Conservation (phyloP, 2,888 invertebrate species). For the Nephrotoma flavescens region DNA sequence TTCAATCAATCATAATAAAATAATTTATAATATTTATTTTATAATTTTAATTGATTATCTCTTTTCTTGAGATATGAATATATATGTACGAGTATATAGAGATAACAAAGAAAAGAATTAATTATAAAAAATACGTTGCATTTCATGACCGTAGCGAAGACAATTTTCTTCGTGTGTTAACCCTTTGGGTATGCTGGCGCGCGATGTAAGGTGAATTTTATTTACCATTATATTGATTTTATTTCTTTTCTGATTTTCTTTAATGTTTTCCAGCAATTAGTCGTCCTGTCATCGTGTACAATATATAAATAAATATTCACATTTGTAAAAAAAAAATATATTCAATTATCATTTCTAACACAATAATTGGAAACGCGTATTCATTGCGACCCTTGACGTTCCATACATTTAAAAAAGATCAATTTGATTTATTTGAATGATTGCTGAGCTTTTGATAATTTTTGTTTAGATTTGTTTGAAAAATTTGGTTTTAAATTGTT, state of each 20-base stretch:
- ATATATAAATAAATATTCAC: neutral
- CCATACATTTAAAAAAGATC: too few relatives aligned
- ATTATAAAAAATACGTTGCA: too few relatives aligned
- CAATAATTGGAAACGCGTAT: neutral
- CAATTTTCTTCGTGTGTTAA: neutral
- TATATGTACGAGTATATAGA: too few relatives aligned
- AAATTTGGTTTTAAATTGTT: too few relatives aligned
- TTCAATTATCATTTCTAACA: neutral
- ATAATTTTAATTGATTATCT: neutral
- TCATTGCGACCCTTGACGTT: neutral
- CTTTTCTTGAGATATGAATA: neutral
- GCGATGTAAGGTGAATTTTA: neutral
- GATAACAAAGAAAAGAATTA: too few relatives aligned
- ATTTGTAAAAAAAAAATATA: neutral
- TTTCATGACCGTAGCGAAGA: neutral
- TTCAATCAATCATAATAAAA: neutral
- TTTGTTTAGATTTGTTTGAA: too few relatives aligned
- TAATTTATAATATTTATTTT: neutral
- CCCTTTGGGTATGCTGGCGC: neutral
- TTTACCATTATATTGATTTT: neutral
- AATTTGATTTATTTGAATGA: too few relatives aligned
- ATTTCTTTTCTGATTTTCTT: neutral
- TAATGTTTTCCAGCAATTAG: neutral
- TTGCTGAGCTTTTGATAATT: too few relatives aligned
- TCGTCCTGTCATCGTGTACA: neutral